Evolutionary conservation across 2,888 invertebrate species (phyloP).

Genomic region (Epistrophella euchroma): DNA sequence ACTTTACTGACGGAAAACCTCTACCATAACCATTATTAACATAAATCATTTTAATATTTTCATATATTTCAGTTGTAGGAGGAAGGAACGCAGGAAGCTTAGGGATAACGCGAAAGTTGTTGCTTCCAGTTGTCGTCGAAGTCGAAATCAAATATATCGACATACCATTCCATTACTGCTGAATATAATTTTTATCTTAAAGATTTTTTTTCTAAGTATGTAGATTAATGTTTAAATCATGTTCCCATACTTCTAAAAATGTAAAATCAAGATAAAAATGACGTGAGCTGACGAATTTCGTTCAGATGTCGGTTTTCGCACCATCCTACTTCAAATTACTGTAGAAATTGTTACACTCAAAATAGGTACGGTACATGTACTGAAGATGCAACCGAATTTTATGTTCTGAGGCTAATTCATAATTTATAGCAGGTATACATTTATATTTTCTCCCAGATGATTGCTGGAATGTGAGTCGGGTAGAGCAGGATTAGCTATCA

Average conservation of each 20-base stretch:
- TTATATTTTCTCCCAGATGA: conserved; percentile 10
- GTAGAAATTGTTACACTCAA: conserved; percentile 1
- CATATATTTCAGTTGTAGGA: conserved; percentile 17
- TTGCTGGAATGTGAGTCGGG: conserved; percentile 3
- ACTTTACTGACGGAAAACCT: neutral
- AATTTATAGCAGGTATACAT: conserved; percentile 37
- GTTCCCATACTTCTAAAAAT: neutral
- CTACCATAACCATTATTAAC: conserved; percentile 8
- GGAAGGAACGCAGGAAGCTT: neutral
- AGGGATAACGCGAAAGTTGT: conserved; percentile 7
- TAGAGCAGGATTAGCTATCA: conserved; percentile 19
- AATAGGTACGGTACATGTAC: neutral
- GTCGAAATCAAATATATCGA: conserved; percentile 13
- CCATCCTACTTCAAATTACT: neutral
- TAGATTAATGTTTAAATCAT: conserved; percentile 24
- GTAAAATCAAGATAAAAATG: neutral
- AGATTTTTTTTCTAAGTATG: neutral
- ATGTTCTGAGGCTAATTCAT: conserved; percentile 56
- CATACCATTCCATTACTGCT: neutral
- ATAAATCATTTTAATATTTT: conserved; percentile 40
- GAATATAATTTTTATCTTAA: conserved; percentile 4
- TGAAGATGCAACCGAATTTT: conserved; percentile 61
- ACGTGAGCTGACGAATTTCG: conserved; percentile 12
- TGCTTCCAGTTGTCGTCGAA: neutral
- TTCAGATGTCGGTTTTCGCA: neutral